Base-by-base conservation (phyloP, 1,140 invertebrate species). In the Caenorhabditis brenneri region DNA sequence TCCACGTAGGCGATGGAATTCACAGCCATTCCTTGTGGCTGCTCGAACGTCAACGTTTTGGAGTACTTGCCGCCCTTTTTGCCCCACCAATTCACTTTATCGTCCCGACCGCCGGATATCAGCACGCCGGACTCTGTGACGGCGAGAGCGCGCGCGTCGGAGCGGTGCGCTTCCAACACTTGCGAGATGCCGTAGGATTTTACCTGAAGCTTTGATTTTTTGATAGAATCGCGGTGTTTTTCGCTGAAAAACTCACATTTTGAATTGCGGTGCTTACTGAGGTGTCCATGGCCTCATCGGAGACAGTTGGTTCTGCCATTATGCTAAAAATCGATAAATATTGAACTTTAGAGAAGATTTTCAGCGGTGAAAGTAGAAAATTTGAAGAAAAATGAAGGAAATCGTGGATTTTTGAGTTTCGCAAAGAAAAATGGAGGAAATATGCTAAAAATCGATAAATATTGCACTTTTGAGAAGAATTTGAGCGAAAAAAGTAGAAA, bases 81-180 rank as follows among this genome's bases (percentile, higher is more conserved):
- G 0, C 22, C 60, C 55, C 51, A 85, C 33, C 60, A 74, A n/a
- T 78, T 65, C 16, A 85, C 46, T 9, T 39, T 74, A 36, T 85
- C 84, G 19, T 85, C 84, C 4, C 84, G 51, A n/a, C 84, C 84
- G 24, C 49, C 79, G 10, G 58, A 51, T 31, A 85, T 80, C 10
- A 85, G 9, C n/a, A 31, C 46, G 19, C 49, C 55, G 27, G 58
- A n/a, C 2, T n/a, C 24, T 7, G 84, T 85, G 9, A 74, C 31
- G 1, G 49, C 79, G 1, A 84, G 29, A 4, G 36, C 42, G n/a
- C 60, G 49, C 2, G 82, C 31, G 39, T 85, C 84, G 6, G 55
- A 48, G 15, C 81, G 81, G 42, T 69, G 80, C 10, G 79, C 84
- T 31, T 65, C 60, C 7, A 85, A 31, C 2, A 85, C 60, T 42